Base-by-base conservation (phyloP, 2,888 invertebrate genomes). In the Pedicia rivosa region DNA sequence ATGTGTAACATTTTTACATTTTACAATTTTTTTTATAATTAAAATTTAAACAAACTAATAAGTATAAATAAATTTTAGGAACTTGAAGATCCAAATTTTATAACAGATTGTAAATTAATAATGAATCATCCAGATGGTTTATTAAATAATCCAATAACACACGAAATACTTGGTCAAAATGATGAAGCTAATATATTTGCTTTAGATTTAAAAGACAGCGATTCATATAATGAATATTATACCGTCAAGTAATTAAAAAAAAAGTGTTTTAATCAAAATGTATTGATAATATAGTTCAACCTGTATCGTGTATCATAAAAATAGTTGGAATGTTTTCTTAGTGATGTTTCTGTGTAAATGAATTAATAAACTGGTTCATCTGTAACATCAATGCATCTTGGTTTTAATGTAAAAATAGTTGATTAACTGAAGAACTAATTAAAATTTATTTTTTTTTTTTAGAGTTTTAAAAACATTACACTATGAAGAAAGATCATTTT, bases 151-250 rank as follows among this genome's bases (percentile, higher is more conserved):
- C 51, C 50, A 33, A 67, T 69, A 61, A 48, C 38, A 5, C 64
- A 65, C 46, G 43, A 46, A 30, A 58, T 67, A 10, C 49, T 48
- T 10, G 65, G 65, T 41, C 56, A 59, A 24, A 52, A 64, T 6
- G 53, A 52, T 2, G 66, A 63, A 38, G 52, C 55, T 5, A 44
- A 54, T 5, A 43, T 58, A 13, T 68, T 69, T 52, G 51, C 52
- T 41, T 55, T 68, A 17, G 12, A 7, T 9, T 16, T 12, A 31
- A 10, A 40, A 44, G 16, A 31, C 37, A 7, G 37, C 37, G n/a
- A 40, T 41, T 1, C 50, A 50, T 7, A 7, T 10, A 7, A 24
- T 24, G n/a, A 24, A 7, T 24, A 24, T 24, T 24, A 4, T 5
- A 24, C 24, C 24, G n/a, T n/a, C n/a, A n/a, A n/a, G n/a, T n/a